These are phyloP conservation scores for Tragelaphus strepsiceros DNA, from an alignment of 2,113 vertebrate genomes.

Conservation along the genomic window DNA sequence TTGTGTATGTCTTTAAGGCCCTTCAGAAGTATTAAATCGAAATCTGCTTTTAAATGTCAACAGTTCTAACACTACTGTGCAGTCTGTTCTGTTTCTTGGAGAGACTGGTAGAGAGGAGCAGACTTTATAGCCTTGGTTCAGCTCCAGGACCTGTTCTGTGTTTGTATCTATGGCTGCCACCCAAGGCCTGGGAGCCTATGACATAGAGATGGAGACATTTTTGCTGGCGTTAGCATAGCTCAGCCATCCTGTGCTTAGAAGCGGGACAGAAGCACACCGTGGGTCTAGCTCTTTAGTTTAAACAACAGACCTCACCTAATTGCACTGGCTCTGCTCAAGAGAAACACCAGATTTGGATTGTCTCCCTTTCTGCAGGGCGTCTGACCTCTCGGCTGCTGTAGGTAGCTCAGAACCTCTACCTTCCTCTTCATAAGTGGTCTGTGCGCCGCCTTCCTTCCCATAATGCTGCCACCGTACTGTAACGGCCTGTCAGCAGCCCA, in stretches of 20 bases:
- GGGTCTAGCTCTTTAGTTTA: background rate
- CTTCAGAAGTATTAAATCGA: background rate
- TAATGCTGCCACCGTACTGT: background rate
- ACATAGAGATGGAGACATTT: background rate
- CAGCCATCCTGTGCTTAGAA: background rate
- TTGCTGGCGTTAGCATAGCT: background rate
- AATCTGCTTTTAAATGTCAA: background rate
- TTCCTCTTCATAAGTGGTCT: background rate
- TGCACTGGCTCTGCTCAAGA: background rate
- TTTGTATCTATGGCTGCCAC: background rate
- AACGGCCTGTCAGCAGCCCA: background rate
- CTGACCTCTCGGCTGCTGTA: background rate
- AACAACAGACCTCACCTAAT: background rate
- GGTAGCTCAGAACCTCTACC: background rate
- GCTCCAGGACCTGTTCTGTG: background rate
- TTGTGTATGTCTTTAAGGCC: background rate
- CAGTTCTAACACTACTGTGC: background rate
- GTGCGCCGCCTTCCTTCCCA: fast-evolving
- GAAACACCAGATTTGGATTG: background rate
- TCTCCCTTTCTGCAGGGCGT: background rate
- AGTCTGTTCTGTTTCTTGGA: background rate
- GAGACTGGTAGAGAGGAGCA: background rate
- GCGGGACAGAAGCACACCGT: background rate
- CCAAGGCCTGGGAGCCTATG: background rate
- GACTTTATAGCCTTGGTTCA: background rate